A percentile compares a stretch with the other conserved stretches of the same genome.
phyloP scores from a whole-genome alignment of 1,140 invertebrate species.

The Orchesella cincta region DNA sequence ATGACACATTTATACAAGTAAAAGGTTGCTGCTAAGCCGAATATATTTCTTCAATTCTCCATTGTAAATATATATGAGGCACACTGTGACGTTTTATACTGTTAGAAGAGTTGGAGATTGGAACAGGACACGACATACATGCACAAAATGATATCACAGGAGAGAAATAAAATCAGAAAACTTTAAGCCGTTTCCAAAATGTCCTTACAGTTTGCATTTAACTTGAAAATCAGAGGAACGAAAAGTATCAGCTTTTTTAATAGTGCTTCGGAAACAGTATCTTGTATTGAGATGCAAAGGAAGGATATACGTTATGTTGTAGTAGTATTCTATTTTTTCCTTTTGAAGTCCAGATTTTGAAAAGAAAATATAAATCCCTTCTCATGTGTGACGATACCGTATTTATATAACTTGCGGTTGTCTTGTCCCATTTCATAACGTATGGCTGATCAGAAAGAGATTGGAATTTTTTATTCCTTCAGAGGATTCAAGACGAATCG shows the following conservation, averaged over 20 bases:
- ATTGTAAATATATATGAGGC: too few species aligned
- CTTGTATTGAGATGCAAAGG: not conserved
- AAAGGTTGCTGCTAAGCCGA: too few species aligned
- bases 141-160: not conserved
- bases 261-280: not conserved
- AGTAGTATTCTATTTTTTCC: not conserved
- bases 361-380: not conserved
- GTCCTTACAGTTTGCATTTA: constrained; percentile 11
- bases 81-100: too few species aligned
- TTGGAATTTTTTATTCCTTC: not conserved
- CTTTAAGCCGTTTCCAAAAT: constrained; percentile 22
- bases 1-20: too few species aligned
- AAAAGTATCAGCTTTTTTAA: constrained; percentile 11
- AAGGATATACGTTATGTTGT: not conserved
- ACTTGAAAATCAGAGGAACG: constrained; percentile 15
- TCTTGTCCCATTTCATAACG: constrained; percentile 9
- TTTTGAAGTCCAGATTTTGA: not conserved
- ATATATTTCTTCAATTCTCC: too few species aligned
- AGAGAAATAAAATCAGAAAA: not conserved
- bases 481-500: too few species aligned
- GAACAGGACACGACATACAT: too few species aligned
- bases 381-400: not conserved
- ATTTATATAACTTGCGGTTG: not conserved
- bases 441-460: constrained; percentile 3
- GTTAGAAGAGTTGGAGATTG: too few species aligned